Conservation (phyloP, 2,113 vertebrate species). For the Ageneiosus marmoratus region DNA sequence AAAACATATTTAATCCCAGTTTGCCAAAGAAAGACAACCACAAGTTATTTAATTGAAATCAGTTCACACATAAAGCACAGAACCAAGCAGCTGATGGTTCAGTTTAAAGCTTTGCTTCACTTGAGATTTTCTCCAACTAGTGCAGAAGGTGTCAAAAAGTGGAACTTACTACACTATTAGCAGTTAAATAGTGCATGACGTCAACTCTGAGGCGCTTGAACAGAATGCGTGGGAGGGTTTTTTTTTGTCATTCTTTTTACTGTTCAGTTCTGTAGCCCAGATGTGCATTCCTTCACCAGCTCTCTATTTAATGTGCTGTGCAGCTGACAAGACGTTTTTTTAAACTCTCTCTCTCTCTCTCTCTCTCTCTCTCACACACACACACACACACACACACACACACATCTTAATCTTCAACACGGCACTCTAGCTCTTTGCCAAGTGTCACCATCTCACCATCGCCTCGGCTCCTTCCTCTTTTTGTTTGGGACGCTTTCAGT, state of each 20-base stretch:
- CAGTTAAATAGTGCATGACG: neutral
- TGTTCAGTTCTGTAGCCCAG: constrained; percentile 13
- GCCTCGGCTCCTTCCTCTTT: no score
- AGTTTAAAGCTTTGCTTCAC: neutral
- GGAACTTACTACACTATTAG: constrained; percentile 10
- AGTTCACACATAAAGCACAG: neutral
- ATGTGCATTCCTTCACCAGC: constrained; percentile 12
- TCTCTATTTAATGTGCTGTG: neutral
- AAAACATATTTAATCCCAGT: no score
- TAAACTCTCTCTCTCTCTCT: no score
- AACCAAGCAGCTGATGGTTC: neutral
- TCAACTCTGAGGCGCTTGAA: neutral
- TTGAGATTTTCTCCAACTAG: neutral
- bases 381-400: neutral
- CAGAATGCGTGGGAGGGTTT: neutral
- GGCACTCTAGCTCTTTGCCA: no score
- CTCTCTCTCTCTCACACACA: no score
- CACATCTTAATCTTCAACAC: no score
- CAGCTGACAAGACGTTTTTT: neutral
- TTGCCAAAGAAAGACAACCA: no score
- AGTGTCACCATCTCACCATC: no score
- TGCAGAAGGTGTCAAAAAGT: neutral
- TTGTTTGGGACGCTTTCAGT: no score
- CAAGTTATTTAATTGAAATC: neutral
- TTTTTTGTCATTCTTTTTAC: neutral